A percentile compares a stretch with the other conserved stretches of the same genome.
Conservation (phyloP, 2,113 vertebrate genomes). For the Cryptomyrus ogoouensis region DNA sequence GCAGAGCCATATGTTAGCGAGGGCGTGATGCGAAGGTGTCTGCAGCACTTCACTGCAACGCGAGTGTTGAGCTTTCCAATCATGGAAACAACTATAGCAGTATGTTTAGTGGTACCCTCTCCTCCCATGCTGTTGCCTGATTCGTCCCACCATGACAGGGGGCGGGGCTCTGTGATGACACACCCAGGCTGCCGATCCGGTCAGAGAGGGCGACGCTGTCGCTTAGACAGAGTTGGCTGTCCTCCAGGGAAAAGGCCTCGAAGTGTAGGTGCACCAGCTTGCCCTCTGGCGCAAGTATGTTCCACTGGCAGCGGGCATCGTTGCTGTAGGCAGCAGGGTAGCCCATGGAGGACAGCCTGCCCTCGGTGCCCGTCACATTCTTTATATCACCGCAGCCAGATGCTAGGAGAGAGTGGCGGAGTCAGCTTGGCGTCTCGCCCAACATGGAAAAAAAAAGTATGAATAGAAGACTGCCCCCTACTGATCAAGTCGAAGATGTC, state of each 20-base stretch:
- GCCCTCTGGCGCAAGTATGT: slow-evolving; percentile 51
- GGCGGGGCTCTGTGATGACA: not conserved
- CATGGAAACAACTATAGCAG: not conserved
- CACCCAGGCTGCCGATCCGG: slow-evolving; percentile 52
- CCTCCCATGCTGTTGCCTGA: not conserved
- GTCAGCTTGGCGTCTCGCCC: not conserved
- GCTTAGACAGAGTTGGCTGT: slow-evolving; percentile 52
- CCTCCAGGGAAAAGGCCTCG: slow-evolving; percentile 59
- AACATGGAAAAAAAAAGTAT: not conserved
- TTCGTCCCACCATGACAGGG: not conserved
- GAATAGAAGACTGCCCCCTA: slow-evolving; percentile 33
- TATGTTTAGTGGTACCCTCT: not conserved
- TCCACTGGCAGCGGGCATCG: slow-evolving; percentile 59
- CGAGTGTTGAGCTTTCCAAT: not conserved
- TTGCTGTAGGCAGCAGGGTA: slow-evolving; percentile 54
- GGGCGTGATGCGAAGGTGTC: not conserved
- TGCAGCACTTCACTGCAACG: not conserved
- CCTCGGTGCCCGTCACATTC: slow-evolving; percentile 43
- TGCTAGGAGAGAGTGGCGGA: slow-evolving; percentile 33
- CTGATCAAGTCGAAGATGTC: slow-evolving; percentile 56
- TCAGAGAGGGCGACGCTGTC: slow-evolving; percentile 58
- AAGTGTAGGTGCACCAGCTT: slow-evolving; percentile 61
- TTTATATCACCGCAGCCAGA: slow-evolving; percentile 60
- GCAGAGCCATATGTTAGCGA: not conserved
- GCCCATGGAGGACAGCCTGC: slow-evolving; percentile 54